Evolutionary conservation across 1,140 invertebrate species (phyloP).

Genomic region (Drosophila ironensis): DNA sequence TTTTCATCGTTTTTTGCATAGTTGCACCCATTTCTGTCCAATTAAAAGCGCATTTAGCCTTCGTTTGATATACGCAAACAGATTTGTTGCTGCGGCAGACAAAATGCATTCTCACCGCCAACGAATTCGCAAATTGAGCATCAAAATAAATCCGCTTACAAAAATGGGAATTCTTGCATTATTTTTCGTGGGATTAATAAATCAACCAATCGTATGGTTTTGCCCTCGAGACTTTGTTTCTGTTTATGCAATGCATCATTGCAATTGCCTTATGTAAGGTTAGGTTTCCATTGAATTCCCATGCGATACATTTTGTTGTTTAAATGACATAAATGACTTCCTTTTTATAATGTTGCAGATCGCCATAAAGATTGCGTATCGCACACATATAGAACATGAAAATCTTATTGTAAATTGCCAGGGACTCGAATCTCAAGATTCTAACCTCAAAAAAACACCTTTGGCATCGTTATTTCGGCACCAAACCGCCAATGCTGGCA

Average conservation of each 20-base stretch:
- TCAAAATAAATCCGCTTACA: slow-evolving; percentile 9
- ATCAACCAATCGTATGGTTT: slow-evolving; percentile 15
- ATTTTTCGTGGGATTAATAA: slow-evolving; percentile 25
- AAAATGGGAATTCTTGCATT: slow-evolving; percentile 9
- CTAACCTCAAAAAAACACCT: background rate
- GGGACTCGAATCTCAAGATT: slow-evolving; percentile 12
- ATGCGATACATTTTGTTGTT: background rate
- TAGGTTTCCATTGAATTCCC: background rate
- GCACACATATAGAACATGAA: background rate
- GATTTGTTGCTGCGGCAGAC: slow-evolving; percentile 25
- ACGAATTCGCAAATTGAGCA: slow-evolving; percentile 23
- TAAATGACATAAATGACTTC: background rate
- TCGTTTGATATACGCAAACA: slow-evolving; percentile 47
- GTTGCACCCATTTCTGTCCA: slow-evolving; percentile 60
- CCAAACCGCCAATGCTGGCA: background rate
- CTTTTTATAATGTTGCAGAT: slow-evolving; percentile 8
- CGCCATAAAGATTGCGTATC: slow-evolving; percentile 20
- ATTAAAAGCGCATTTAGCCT: slow-evolving; percentile 62
- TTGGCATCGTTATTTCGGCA: too few species aligned
- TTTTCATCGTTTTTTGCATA: slow-evolving; percentile 4
- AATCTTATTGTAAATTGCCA: slow-evolving; percentile 21
- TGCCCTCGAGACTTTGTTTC: background rate
- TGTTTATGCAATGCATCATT: background rate
- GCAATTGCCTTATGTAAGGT: background rate
- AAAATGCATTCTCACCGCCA: slow-evolving; percentile 2